Evolutionary conservation across 2,888 invertebrate genomes (phyloP), one percentile per base, ranked within the genome.

Genomic region (Myathropa florea): DNA sequence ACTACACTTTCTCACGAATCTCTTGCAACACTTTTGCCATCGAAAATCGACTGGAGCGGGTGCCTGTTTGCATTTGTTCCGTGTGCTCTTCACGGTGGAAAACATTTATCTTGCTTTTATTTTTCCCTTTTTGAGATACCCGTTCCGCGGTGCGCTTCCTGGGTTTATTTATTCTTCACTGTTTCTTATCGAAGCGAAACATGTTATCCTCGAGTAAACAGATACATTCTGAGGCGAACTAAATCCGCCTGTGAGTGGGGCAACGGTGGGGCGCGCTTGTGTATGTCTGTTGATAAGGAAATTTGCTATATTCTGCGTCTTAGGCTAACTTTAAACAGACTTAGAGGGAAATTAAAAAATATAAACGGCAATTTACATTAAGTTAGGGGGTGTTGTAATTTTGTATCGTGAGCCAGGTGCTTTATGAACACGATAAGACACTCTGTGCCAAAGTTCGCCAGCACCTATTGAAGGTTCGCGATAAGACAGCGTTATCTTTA

Each of bases 151-250:
- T 18, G 46, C 46, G 46, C 46, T 33, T 63, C 61, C 61, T 63
- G 30, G 1, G 28, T 63, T 63, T 28, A 10, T 33, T 12, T 30
- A 18, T 30, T 33, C 12, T 63, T 33, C 28, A 18, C 21, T 21
- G 30, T 30, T 63, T 63, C 61, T 33, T 63, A 63, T 63, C 61
- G 61, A 21, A 63, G 30, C 61, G 61, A 63, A 26, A 57, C 23
- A 26, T 26, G 21, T 63, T 63, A 63, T 63, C 28, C 30, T 28
- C 21, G 33, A 21, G 61, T 63, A 63, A 63, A 63, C 30, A 63
- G 18, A 33, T 21, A 33, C 28, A 63, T 63, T 63, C 18, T 46
- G 46, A 7, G 46, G 61, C 33, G 30, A 63, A 33, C 33, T 12
- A 30, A 28, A 33, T 39, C 14, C n/a, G 4, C 6, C 12, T 4